These are phyloP conservation scores for Porphyrio hochstetteri DNA, from an alignment of 2,113 vertebrate species.

Conservation along the genomic window DNA sequence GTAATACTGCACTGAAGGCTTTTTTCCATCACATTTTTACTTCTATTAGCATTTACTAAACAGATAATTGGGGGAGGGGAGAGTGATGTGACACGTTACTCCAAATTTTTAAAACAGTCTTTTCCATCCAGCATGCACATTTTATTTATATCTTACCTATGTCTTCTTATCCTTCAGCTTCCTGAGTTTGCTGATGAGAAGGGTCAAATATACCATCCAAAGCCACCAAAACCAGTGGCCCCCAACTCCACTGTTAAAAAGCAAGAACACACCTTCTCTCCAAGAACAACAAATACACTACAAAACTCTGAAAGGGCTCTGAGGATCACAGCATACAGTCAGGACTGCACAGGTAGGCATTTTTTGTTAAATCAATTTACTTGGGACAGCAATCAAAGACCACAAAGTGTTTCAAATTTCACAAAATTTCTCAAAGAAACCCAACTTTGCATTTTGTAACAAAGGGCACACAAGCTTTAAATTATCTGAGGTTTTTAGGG, in stretches of 20 bases:
- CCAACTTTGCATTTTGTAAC: not conserved
- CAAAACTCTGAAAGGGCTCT: constrained; percentile 76
- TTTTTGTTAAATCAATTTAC: not conserved
- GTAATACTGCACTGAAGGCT: not conserved
- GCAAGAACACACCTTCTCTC: constrained; percentile 59
- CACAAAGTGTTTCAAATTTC: not conserved
- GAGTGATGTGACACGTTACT: fast-evolving
- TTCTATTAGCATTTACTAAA: not conserved
- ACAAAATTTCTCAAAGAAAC: not conserved
- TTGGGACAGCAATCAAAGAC: not conserved
- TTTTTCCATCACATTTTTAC: not conserved
- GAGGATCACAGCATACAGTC: constrained; percentile 76
- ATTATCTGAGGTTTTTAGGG: not conserved
- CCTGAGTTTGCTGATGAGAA: constrained; percentile 65
- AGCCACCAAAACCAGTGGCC: constrained; percentile 65
- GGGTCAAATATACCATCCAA: constrained; percentile 71
- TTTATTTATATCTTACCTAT: not conserved
- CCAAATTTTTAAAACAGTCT: not conserved
- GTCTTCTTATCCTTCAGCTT: constrained; percentile 67
- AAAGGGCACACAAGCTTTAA: not conserved
- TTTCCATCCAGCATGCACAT: not conserved
- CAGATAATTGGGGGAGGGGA: not conserved
- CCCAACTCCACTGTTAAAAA: constrained; percentile 67
- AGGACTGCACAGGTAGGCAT: constrained; percentile 77
- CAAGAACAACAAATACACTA: constrained; percentile 75